Evolutionary conservation across 1,140 invertebrate genomes (phyloP).

Genomic region (Drosophila sp.): DNA sequence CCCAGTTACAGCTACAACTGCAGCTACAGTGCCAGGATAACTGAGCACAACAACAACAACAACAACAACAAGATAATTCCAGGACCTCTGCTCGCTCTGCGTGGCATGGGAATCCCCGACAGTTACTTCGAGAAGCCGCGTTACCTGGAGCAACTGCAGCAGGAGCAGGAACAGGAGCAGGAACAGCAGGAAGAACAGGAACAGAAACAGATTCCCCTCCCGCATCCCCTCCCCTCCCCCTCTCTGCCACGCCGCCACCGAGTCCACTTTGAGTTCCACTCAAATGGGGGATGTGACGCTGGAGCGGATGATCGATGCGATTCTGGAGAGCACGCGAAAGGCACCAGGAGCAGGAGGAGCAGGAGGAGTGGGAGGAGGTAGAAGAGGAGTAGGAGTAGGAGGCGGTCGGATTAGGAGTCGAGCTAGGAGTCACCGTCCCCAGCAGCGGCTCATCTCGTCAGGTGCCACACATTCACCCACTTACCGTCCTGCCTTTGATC

Average conservation of each 20-base stretch:
- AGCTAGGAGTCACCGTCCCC: neutral
- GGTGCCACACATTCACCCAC: constrained; percentile 58
- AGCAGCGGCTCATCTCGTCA: constrained; percentile 33
- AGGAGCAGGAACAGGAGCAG: too few species aligned
- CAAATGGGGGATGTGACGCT: constrained; percentile 80
- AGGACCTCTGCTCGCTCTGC: constrained; percentile 73
- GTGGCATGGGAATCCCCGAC: constrained; percentile 78
- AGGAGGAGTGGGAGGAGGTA: neutral
- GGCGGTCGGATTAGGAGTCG: constrained; percentile 2
- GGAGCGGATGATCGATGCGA: constrained; percentile 83
- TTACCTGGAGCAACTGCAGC: constrained; percentile 50
- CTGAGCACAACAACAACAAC: constrained; percentile 7
- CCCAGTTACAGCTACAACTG: constrained; percentile 54
- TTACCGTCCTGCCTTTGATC: constrained; percentile 69
- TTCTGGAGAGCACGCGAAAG: constrained; percentile 76
- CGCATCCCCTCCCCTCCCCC: constrained; percentile 14
- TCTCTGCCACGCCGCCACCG: neutral
- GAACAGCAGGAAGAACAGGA: constrained; percentile 21
- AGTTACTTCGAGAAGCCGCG: constrained; percentile 83
- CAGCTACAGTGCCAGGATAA: constrained; percentile 47
- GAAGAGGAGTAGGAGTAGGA: neutral
- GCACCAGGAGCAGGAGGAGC: constrained; percentile 14
- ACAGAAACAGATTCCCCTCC: constrained; percentile 32
- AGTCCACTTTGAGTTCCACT: constrained; percentile 66
- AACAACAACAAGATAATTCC: constrained; percentile 56